Evolutionary conservation across 2,888 invertebrate species (phyloP), one percentile per base, ranked within the genome.

Genomic region (Nyleta sp.): DNA sequence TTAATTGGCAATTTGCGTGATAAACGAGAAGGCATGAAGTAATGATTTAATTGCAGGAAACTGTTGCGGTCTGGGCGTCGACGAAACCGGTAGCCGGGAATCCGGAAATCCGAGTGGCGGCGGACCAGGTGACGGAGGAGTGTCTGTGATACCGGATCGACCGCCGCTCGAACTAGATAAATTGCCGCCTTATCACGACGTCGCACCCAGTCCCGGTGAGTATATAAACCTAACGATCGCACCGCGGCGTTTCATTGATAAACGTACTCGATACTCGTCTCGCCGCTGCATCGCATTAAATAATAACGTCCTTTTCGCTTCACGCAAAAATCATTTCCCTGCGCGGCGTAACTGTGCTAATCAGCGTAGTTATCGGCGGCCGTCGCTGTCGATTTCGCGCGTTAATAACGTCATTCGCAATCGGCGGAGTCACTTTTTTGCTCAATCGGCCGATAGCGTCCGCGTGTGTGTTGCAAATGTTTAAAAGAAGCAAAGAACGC

Each of bases 101-200:
- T 84, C 84, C 64, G 86, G 87, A 20, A 82, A 83, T 75, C 83
- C 83, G 53, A 84, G 83, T 73, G 85, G 86, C 31, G 87, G 84
- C 52, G 87, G 87, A 59, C 87, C 88, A 33, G 83, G 87, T 50
- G 85, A 86, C 55, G 88, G 88, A 40, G 90, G 90, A 46, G 88
- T 90, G 76, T 89, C 90, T 20, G 90, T 91, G 73, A 90, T 91
- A 84, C 90, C 90, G 40, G 90, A 91, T 80, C 86, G 90, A 68
- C 89, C 90, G 77, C 88, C 90, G 72, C 84, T 91, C 64, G 90
- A 91, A 84, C 86, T 91, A 72, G 90, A 91, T 85, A 91, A 91
- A 84, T 85, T 91, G 73, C 90, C 90, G 53, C 90, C 90, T 80
- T 91, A 91, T 86, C 90, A 90, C 82, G 90, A 91, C 82, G 90